Base-by-base conservation (phyloP, 2,113 vertebrate species). In the Synodontis membranacea region DNA sequence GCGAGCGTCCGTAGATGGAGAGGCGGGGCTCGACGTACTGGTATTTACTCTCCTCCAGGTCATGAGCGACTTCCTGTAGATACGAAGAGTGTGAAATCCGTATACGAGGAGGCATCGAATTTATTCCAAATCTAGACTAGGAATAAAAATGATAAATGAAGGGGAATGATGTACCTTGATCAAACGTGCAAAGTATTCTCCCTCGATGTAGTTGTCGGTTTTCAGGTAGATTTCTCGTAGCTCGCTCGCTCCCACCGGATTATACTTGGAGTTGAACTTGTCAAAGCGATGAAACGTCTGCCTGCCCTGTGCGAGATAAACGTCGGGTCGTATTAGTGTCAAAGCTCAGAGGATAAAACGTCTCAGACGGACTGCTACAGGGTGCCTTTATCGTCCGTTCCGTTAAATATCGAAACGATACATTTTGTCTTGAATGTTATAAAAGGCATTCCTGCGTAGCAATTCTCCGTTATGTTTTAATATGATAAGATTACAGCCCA, bases 241-340 rank as follows among this genome's bases (percentile, higher is more conserved):
- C 85, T 99, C 98, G 28, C 97, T 99, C 90, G 98, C 98, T 87
- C 98, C 98, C 74, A 99, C 96, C 0, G 98, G 98, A 93, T 99
- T 99, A 92, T 99, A 99, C 86, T 99, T 99, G 74, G 98, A 97
- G 93, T 99, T 99, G 94, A 99, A 99, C 95, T 99, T 99, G 95
- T 99, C 98, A 89, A 99, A 99, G 25, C 98, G 96, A 90, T 99
- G 98, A 92, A 99, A 99, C 0, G 98, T 99, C 92, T 99, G 98
- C 75, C 98, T 97, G 64, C 97, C 98, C 98, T 99, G 86, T 60
- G 2, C 50, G 91, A 80, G 28, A 70, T 23, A 28, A 28, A 50
- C 56, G 7, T 11, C 28, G 54, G n/a, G 46, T n/a, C 21, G 23
- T 3, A 62, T 25, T 44, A 46, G 37, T 42, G 28, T 23, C 68